Percentiles rank a stretch among this genome's conserved stretches.
Evolutionary conservation across 1,140 invertebrate species (phyloP).

Genomic region (Drosophila tsacasi): DNA sequence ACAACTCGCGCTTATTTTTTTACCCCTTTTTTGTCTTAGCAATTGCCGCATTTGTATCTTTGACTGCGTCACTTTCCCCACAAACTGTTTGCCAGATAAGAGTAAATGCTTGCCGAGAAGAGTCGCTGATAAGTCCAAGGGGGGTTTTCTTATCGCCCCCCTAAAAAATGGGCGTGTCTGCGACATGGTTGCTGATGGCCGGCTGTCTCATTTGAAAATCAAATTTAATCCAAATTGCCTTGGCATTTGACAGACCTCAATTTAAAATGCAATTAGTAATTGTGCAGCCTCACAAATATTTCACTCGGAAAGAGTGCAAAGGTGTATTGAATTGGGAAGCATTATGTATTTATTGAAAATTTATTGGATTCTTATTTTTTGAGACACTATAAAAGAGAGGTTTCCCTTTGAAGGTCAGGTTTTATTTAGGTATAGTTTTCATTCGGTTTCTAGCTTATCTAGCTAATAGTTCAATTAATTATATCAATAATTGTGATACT

Average conservation of each 20-base stretch:
- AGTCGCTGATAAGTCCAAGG: constrained; percentile 25
- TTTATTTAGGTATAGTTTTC: too few species aligned
- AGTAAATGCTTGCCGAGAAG: constrained; percentile 57
- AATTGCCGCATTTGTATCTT: constrained; percentile 76
- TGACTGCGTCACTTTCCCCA: constrained; percentile 63
- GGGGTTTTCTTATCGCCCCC: constrained; percentile 43
- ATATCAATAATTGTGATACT: too few species aligned
- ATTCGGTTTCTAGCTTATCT: too few species aligned
- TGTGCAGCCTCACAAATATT: constrained; percentile 28
- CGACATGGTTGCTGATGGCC: constrained; percentile 1
- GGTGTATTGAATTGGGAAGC: not conserved
- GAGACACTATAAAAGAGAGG: too few species aligned
- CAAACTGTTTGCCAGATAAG: constrained; percentile 63
- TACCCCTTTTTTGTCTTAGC: not conserved
- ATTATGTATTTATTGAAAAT: too few species aligned
- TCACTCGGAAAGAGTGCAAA: not conserved
- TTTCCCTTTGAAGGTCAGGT: too few species aligned
- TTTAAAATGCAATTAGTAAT: constrained; percentile 73
- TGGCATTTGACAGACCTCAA: constrained; percentile 47
- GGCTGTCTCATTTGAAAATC: constrained; percentile 55
- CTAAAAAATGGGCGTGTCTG: not conserved
- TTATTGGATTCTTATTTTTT: too few species aligned
- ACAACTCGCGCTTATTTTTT: constrained; percentile 14
- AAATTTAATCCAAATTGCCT: constrained; percentile 69
- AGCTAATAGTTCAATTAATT: too few species aligned